phyloP scores from a whole-genome alignment of 2,113 vertebrate genomes.

The Callorhinus ursinus region DNA sequence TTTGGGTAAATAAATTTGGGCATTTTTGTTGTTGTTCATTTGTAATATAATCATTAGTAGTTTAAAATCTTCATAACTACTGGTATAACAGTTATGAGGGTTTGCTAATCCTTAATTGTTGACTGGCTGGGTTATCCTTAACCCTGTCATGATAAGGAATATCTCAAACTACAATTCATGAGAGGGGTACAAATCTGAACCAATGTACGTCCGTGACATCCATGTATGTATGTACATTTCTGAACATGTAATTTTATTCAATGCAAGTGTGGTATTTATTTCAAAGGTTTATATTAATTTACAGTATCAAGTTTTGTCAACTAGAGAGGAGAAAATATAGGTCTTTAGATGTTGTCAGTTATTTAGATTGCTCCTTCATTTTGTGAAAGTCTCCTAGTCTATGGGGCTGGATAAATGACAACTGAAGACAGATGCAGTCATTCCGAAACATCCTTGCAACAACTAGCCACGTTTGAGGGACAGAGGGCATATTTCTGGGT shows the following conservation, averaged over 20 bases:
- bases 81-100: neutral
- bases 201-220: neutral
- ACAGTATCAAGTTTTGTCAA: neutral
- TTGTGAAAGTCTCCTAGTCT: neutral
- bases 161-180: neutral
- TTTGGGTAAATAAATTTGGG: neutral
- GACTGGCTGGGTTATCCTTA: neutral
- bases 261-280: neutral
- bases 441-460: neutral
- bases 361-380: neutral
- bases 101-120: neutral
- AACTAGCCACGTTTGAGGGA: neutral
- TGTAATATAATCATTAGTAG: neutral
- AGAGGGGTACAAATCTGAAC: neutral
- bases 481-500: neutral
- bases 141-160: neutral
- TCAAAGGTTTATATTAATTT: conserved; percentile 9
- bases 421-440: neutral
- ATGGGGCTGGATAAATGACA: neutral
- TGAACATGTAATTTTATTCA: neutral
- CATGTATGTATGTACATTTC: neutral
- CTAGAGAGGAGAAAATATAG: neutral
- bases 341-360: neutral
- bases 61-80: neutral
- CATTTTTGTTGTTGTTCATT: neutral